Base-by-base conservation (phyloP, 2,113 vertebrate genomes). In the Gnathonemus echidnorhynchus region DNA sequence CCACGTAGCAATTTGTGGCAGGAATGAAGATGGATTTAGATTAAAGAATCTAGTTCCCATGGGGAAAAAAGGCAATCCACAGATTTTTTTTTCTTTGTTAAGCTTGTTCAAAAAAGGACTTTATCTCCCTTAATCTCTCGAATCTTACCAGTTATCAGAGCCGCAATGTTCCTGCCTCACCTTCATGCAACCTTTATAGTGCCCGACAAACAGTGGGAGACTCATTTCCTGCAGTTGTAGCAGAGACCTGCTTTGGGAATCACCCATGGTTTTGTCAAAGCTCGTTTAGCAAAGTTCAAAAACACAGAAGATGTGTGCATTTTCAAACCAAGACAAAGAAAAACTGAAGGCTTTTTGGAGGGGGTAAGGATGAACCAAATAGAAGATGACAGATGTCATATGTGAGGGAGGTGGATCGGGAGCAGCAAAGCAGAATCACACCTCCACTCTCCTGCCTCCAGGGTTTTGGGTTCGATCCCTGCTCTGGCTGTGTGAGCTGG, bases 161-260 rank as follows among this genome's bases (percentile, higher is more conserved):
- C n/a, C 5, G 13, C 45, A n/a, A 62, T 83, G 49, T 90, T 58
- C 39, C 70, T 88, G 13, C 19, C 15, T 84, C 86, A 88, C 90
- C 87, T 90, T 90, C 90, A 88, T 48, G 42, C 87, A 83, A 49
- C 90, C 87, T 88, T 90, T 85, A 83, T 27, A 56, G 56, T 46
- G 58, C 35, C 50, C n/a, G 6, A 46, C 77, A 53, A 45, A 58
- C 48, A 45, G 50, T n/a, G 5, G 17, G 19, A 15, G 50, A 15
- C 1, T 86, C 31, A 89, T 48, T 89, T 48, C 9, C 89, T 9
- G 15, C 15, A 46, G 39, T 39, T 58, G 39, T 2, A 39, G 21
- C 27, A 89, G 15, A 17, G 31, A 10, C 27, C 24, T n/a, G 24
- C 50, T 74, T 8, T 24, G 50, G 24, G 89, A 56, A 84, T 83